Evolutionary conservation across 2,797 vertebrate species (phyloP), one percentile per base, ranked within the genome.

Genomic region (Crax fasciolata): DNA sequence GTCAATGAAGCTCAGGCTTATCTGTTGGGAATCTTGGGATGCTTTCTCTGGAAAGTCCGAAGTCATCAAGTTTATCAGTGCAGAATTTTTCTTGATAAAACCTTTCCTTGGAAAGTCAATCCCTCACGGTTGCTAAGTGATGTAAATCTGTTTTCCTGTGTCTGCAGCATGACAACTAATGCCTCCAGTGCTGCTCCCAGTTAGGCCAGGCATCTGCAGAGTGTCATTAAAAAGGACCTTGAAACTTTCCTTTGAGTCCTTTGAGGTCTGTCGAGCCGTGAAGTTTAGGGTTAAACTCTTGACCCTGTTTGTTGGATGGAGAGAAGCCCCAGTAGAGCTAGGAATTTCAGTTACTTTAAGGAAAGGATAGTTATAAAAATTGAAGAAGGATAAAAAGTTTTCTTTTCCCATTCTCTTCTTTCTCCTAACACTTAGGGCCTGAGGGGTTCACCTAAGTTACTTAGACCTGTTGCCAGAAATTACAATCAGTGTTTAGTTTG

Each of bases 111-210:
- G 17, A 3, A 94, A 87, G 68, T 89, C 77, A 80, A 27, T 70
- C 51, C 73, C 79, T 90, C 62, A 4, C 24, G 71, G 95, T 95
- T 96, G 85, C 96, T 94, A 96, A 95, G 93, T 74, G 83, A 95
- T 96, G 93, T 90, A 93, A 87, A 77, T 76, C 94, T 84, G 70
- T 91, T 84, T 94, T 94, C 90, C 83, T 68, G 80, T 59, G 61
- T 61, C 94, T 96, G 94, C 96, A 95, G 89, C 93, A 86, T 3
- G 13, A 88, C 46, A 70, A 55, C 86, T 48, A 24, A 57, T 76
- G 73, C 76, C 94, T 89, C 80, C 81, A 63, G 66, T 94, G 91
- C 94, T 96, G 91, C 89, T 93, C 57, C 11, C 38, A 67, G 87
- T 74, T 46, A 92, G 89, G 77, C 85, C n/a, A 39, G 72, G 83